These are phyloP conservation scores for Cheilosia impressa DNA, from an alignment of 2,888 invertebrate genomes.

Conservation along the genomic window DNA sequence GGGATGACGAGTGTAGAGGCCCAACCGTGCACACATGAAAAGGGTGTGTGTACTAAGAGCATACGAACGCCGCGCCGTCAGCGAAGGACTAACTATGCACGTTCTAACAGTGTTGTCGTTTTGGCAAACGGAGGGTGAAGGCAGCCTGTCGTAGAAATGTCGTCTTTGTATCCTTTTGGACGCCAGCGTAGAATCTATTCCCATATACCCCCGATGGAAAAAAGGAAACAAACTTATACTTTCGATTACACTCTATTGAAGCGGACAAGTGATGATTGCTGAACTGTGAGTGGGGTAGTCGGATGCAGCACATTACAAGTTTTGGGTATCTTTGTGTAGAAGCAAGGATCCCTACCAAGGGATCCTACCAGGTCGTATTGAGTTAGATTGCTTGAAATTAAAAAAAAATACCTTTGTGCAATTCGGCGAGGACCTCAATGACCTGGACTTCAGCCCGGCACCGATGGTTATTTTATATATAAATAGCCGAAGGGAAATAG, in stretches of 20 bases:
- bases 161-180: constrained; percentile 49
- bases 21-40: constrained; percentile 41
- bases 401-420: too few species aligned
- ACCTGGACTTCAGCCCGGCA: not conserved
- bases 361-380: too few species aligned
- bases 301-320: constrained; percentile 43
- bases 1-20: constrained; percentile 19
- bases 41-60: constrained; percentile 43
- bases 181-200: constrained; percentile 16
- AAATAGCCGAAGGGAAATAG: too few species aligned
- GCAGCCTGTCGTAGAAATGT: constrained; percentile 58
- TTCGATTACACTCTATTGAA: constrained; percentile 59
- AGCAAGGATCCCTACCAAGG: too few species aligned
- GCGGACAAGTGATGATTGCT: constrained; percentile 45
- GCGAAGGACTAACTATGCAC: constrained; percentile 33
- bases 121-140: constrained; percentile 52
- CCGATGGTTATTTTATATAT: too few species aligned
- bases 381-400: too few species aligned
- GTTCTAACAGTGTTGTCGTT: constrained; percentile 36
- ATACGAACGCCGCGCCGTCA: constrained; percentile 27
- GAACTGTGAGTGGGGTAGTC: not conserved
- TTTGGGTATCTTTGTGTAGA: not conserved
- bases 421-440: not conserved
- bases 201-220: not conserved
- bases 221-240: constrained; percentile 26